A percentile compares a stretch with the other conserved stretches of the same genome.
Evolutionary conservation across 1,140 invertebrate genomes (phyloP).

Genomic region (Uloborus diversus): DNA sequence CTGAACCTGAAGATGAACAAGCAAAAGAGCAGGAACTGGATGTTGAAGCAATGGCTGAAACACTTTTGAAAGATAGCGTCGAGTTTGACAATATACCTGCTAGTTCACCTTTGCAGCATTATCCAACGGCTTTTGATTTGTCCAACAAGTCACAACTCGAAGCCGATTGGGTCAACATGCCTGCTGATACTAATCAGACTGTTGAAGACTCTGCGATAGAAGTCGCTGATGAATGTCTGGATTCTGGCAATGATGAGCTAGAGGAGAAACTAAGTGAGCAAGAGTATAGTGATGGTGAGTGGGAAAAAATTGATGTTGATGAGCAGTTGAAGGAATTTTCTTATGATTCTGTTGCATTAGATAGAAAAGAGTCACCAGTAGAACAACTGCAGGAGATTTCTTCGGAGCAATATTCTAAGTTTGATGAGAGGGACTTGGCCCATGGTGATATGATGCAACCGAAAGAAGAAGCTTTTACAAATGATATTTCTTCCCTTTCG

Average conservation of each 20-base stretch:
- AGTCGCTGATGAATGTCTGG: background rate
- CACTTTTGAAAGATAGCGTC: constrained; percentile 4
- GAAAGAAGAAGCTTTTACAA: too few relatives aligned
- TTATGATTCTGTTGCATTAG: background rate
- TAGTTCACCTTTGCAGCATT: constrained; percentile 26
- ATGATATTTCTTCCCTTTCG: too few relatives aligned
- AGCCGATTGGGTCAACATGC: constrained; percentile 26
- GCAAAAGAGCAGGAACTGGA: background rate
- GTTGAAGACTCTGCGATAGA: background rate
- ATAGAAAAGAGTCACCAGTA: background rate
- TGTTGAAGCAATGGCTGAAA: background rate
- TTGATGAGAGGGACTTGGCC: background rate
- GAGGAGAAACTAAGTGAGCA: background rate
- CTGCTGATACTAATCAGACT: background rate
- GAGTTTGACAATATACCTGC: constrained; percentile 18
- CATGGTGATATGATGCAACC: background rate
- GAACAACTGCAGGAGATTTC: background rate
- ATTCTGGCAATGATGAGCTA: background rate
- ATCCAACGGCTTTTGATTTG: constrained; percentile 32
- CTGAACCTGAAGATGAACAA: constrained; percentile 24
- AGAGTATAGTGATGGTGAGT: constrained; percentile 32
- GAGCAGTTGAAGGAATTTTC: background rate
- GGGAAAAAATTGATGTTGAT: constrained; percentile 44
- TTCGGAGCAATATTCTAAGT: background rate
- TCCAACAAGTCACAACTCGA: background rate